phyloP scores from a whole-genome alignment of 2,113 vertebrate genomes.

The Anas platyrhynchos region DNA sequence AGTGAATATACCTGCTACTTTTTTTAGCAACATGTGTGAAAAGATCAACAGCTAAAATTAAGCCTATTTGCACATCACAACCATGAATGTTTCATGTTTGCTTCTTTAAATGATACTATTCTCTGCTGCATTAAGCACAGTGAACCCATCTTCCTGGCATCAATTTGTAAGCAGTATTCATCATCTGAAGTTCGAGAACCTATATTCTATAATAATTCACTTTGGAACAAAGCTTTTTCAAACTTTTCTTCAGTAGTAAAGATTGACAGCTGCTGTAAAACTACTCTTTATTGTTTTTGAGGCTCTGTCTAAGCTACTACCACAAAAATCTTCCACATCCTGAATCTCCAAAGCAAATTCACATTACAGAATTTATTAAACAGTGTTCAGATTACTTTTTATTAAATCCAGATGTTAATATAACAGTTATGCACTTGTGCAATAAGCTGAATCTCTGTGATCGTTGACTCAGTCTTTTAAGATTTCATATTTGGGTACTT shows the following conservation, averaged over 20 bases:
- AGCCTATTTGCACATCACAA: not conserved
- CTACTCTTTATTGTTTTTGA: not conserved
- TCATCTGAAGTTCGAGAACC: not conserved
- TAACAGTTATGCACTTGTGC: conserved; percentile 33
- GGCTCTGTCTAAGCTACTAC: not conserved
- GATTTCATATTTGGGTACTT: conserved; percentile 33
- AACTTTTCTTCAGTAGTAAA: not conserved
- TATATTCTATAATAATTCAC: not conserved
- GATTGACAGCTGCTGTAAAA: conserved; percentile 10
- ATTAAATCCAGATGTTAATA: conserved; percentile 61
- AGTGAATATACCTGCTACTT: not conserved
- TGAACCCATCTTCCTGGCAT: not conserved
- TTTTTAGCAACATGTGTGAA: not conserved
- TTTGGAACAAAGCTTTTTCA: not conserved
- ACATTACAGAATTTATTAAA: conserved; percentile 36
- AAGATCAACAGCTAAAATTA: not conserved
- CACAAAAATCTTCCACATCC: conserved; percentile 43
- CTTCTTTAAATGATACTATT: not conserved
- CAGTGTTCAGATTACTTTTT: conserved; percentile 31
- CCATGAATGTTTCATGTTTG: not conserved
- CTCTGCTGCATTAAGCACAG: not conserved
- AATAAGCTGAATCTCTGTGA: conserved; percentile 10
- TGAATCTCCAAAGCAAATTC: conserved; percentile 43
- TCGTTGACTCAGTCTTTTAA: conserved; percentile 44
- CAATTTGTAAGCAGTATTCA: not conserved